A percentile compares a stretch with the other conserved stretches of the same genome.
Conservation (phyloP, 2,797 vertebrate species). For the Fringilla coelebs region DNA sequence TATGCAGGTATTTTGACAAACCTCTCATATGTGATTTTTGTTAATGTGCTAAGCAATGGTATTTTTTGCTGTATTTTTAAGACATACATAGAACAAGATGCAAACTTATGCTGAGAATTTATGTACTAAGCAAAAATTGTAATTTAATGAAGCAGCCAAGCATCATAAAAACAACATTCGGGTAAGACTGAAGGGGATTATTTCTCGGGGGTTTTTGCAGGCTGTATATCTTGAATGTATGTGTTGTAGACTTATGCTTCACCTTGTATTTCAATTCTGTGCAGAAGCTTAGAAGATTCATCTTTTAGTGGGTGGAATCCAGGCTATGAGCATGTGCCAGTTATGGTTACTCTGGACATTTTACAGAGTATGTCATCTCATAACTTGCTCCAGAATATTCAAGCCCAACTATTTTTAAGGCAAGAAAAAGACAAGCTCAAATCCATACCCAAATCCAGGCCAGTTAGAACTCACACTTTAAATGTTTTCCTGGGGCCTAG, state of each 20-base stretch:
- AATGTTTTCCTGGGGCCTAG: neutral
- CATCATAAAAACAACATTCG: neutral
- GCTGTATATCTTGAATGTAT: neutral
- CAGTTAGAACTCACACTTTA: neutral
- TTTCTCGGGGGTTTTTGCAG: neutral
- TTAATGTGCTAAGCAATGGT: slow-evolving; percentile 43
- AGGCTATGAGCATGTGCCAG: neutral
- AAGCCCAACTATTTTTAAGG: neutral
- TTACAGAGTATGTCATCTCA: neutral
- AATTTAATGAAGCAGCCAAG: slow-evolving; percentile 10
- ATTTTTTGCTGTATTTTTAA: slow-evolving; percentile 41
- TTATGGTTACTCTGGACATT: neutral
- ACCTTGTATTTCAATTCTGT: neutral
- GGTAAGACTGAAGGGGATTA: neutral
- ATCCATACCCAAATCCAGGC: neutral
- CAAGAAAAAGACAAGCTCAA: neutral
- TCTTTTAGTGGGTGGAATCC: neutral
- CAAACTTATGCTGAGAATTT: slow-evolving; percentile 9
- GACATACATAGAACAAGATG: slow-evolving; percentile 33
- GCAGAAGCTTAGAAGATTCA: neutral
- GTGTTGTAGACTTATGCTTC: neutral
- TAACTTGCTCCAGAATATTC: neutral
- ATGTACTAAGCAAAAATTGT: slow-evolving; percentile 14
- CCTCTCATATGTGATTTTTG: slow-evolving; percentile 7
- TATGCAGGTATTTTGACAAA: neutral